Percentiles rank a stretch among this genome's conserved stretches.
These are phyloP conservation scores for Ectobius pallidus DNA, from an alignment of 2,888 invertebrate genomes.

Conservation along the genomic window DNA sequence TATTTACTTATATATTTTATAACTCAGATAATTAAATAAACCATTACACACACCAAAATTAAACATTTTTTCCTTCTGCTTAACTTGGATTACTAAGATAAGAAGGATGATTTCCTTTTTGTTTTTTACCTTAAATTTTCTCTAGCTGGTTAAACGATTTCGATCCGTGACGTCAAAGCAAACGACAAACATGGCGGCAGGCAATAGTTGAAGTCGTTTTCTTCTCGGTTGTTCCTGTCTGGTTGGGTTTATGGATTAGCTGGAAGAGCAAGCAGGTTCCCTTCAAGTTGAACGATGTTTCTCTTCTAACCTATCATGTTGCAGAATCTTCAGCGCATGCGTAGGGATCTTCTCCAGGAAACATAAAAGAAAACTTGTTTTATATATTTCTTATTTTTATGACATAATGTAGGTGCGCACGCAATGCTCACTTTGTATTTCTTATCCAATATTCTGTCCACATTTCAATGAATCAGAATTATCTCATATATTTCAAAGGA, in stretches of 20 bases:
- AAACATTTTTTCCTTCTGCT: no score
- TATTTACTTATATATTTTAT: no score
- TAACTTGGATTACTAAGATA: no score
- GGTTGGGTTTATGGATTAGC: constrained; percentile 28
- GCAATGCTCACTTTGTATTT: constrained; percentile 17
- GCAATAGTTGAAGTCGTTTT: constrained; percentile 4
- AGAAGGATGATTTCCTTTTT: no score
- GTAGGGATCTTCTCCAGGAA: background rate
- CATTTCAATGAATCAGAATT: background rate
- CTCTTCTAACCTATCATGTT: constrained; percentile 15
- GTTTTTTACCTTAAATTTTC: constrained; percentile 1
- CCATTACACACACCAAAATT: no score
- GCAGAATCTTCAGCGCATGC: constrained; percentile 23
- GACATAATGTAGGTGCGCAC: constrained; percentile 10
- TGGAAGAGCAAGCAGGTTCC: constrained; percentile 17
- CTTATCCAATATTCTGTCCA: background rate
- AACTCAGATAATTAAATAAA: no score
- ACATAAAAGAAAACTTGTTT: background rate
- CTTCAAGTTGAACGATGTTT: background rate
- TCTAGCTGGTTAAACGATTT: constrained; percentile 16
- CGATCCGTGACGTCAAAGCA: constrained; percentile 24
- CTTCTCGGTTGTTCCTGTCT: constrained; percentile 28
- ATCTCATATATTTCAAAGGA: no score
- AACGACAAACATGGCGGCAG: constrained; percentile 29
- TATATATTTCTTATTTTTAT: background rate